phyloP scores from a whole-genome alignment of 2,888 invertebrate genomes.

The Drosophila merina region DNA sequence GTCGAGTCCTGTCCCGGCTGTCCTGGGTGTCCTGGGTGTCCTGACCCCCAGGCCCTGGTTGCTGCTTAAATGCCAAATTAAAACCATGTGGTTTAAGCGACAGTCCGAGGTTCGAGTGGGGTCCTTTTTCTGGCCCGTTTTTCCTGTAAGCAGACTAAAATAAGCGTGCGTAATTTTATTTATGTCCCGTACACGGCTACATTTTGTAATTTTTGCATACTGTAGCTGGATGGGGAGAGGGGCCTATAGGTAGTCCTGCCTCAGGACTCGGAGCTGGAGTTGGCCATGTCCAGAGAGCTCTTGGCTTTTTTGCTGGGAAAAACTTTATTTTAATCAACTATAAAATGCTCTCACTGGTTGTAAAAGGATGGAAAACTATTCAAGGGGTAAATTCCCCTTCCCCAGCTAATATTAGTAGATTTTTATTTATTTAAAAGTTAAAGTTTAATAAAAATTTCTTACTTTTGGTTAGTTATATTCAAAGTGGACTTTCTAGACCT shows the following conservation, averaged over 20 bases:
- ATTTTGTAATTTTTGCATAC: conserved; percentile 77
- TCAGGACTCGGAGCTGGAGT: not conserved
- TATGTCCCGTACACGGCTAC: conserved; percentile 81
- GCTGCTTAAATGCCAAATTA: conserved; percentile 81
- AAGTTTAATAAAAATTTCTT: not conserved
- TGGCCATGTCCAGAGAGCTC: conserved; percentile 13
- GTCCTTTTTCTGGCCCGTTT: conserved; percentile 9
- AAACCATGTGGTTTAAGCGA: conserved; percentile 81
- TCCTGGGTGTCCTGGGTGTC: conserved; percentile 35
- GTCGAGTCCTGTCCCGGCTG: conserved; percentile 15
- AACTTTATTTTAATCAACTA: conserved; percentile 80
- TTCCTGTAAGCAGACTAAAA: conserved; percentile 81
- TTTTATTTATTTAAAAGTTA: not conserved
- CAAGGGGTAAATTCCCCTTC: not conserved
- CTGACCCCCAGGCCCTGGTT: conserved; percentile 18
- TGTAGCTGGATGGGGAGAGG: conserved; percentile 50
- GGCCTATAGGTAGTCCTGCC: conserved; percentile 21
- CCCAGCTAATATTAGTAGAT: not conserved
- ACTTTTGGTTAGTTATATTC: not conserved
- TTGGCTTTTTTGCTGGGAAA: conserved; percentile 38
- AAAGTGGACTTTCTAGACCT: not conserved
- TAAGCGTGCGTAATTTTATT: conserved; percentile 84
- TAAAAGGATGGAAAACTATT: not conserved
- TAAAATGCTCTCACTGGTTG: conserved; percentile 28
- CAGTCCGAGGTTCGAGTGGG: conserved; percentile 33